Percentiles rank a stretch among this genome's conserved stretches.
Evolutionary conservation across 1,140 invertebrate genomes (phyloP).

Genomic region (Pachyrhynchus sulphureomaculatus): DNA sequence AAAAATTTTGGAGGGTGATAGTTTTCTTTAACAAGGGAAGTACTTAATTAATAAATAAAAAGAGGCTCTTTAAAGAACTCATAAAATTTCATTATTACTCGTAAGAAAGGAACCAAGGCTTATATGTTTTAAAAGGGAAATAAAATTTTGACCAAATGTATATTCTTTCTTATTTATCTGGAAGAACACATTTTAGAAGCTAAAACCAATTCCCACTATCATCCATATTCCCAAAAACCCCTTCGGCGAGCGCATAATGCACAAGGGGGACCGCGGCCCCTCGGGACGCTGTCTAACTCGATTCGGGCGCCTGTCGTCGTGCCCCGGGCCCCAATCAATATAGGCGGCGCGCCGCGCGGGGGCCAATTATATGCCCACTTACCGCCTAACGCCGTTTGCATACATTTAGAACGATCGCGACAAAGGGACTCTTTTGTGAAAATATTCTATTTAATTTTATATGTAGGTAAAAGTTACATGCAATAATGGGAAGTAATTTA

Average conservation of each 20-base stretch:
- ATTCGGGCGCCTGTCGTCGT: constrained; percentile 38
- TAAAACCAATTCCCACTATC: not conserved
- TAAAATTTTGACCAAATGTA: too few species aligned
- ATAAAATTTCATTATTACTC: too few species aligned
- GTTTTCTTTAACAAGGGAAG: too few species aligned
- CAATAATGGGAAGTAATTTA: constrained; percentile 1
- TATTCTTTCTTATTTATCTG: too few species aligned
- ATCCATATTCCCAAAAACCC: constrained; percentile 7
- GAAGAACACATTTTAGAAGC: too few species aligned
- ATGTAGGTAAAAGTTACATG: too few species aligned
- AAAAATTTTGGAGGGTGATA: too few species aligned
- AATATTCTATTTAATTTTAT: not conserved
- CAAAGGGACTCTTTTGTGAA: constrained; percentile 35
- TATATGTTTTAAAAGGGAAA: too few species aligned
- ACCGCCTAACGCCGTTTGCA: constrained; percentile 52
- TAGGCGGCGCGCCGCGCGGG: constrained; percentile 44
- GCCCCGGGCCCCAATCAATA: constrained; percentile 47
- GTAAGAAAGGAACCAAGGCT: too few species aligned
- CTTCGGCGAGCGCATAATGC: constrained; percentile 10
- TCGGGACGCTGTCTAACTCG: constrained; percentile 45
- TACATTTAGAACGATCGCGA: constrained; percentile 45
- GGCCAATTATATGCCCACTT: constrained; percentile 54
- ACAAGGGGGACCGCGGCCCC: constrained; percentile 30
- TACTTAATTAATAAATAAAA: too few species aligned
- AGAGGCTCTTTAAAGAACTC: too few species aligned